Base-by-base conservation (phyloP, 2,113 vertebrate genomes). In the Notothenia rossii region DNA sequence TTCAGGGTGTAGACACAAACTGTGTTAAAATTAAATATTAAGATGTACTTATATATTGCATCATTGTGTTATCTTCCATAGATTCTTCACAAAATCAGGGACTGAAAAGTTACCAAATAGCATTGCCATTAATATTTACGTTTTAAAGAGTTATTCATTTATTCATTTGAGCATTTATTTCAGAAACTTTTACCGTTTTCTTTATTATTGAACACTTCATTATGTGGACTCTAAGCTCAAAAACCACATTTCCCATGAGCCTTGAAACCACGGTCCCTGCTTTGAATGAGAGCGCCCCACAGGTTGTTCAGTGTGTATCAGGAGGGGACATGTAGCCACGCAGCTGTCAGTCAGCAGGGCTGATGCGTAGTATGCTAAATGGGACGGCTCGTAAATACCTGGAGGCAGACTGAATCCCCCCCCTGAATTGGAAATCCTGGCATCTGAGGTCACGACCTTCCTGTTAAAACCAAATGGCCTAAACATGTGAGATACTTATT, bases 311-410 rank as follows among this genome's bases (percentile, higher is more conserved):
- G 48, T 51, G 48, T 50, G 77, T 71, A 86, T 79, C 45, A 54
- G 36, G 72, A 85, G 81, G 22, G 43, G 59, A 25, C 14, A 74
- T 74, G 71, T 76, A 82, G 43, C 79, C 36, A 10, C 7, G 33
- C 84, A 85, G 82, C 82, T 87, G 85, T 82, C 83, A 53, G 65
- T 86, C 77, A 86, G 20, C 68, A n/a, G 3, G 72, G 72, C 68
- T 58, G 20, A 85, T 79, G 72, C 74, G 75, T 48, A 48, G 53
- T 8, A 73, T 53, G 77, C 68, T 78, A 40, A 89, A 79, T 67
- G 46, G 75, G 79, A 51, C 17, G 56, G 50, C 62, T 73, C 45
- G 36, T 55, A 85, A 86, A 89, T 87, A 69, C 81, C 49, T 73
- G 4, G 3, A 59, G 63, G 17, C 53, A 53, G 63, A 55, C 75